These are phyloP conservation scores for Oasisia sp. DNA, from an alignment of 2,888 invertebrate genomes.

Conservation along the genomic window DNA sequence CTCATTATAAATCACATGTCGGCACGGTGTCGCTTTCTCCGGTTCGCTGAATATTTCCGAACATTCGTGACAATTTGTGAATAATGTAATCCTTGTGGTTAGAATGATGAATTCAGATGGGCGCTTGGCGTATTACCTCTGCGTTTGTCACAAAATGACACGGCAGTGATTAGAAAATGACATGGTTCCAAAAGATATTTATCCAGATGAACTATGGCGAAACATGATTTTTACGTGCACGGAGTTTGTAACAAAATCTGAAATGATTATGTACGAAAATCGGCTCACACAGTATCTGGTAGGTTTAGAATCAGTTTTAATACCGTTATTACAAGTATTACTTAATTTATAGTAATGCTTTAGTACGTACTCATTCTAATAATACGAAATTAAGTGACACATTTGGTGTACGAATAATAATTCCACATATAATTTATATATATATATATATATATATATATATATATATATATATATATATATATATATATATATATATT, in stretches of 20 bases:
- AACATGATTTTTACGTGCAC: not conserved
- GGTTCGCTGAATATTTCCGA: not conserved
- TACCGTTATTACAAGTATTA: not conserved
- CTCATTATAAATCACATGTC: not conserved
- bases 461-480: slow-evolving; percentile 25
- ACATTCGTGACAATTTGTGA: not conserved
- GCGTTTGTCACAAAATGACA: slow-evolving; percentile 12
- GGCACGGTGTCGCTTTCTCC: slow-evolving; percentile 1
- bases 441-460: not conserved
- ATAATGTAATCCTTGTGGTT: slow-evolving; percentile 1
- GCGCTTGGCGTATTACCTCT: not conserved
- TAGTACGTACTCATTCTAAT: not conserved
- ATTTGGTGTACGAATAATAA: too few species aligned
- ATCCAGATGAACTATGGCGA: not conserved
- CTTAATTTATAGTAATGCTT: not conserved
- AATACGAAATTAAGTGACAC: too few species aligned
- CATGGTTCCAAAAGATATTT: not conserved
- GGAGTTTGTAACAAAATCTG: not conserved
- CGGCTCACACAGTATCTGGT: not conserved
- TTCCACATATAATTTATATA: too few species aligned
- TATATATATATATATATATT: slow-evolving; percentile 22
- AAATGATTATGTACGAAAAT: not conserved
- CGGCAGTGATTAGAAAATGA: not conserved
- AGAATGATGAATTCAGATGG: not conserved
- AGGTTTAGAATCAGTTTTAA: not conserved